Evolutionary conservation across 2,113 vertebrate species (phyloP).

Genomic region (Triplophysa rosa): DNA sequence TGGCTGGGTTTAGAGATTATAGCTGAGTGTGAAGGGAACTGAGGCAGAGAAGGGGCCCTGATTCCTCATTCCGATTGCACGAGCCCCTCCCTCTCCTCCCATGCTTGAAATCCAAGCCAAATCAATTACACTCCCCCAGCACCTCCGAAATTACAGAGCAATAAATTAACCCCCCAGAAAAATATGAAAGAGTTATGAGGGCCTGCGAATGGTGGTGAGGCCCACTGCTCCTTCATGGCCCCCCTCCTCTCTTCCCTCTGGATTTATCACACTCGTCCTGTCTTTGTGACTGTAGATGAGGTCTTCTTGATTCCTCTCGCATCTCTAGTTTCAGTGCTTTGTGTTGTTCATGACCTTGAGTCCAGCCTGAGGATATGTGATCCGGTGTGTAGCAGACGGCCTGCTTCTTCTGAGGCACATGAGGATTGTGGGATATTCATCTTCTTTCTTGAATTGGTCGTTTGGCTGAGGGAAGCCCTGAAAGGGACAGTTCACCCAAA

Average conservation of each 20-base stretch:
- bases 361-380: constrained; percentile 62
- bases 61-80: constrained; percentile 34
- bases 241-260: constrained; percentile 29
- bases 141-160: constrained; percentile 71
- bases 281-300: constrained; percentile 21
- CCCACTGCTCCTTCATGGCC: background rate
- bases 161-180: constrained; percentile 69
- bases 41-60: constrained; percentile 30
- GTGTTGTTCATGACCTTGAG: constrained; percentile 51
- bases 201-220: constrained; percentile 59
- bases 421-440: constrained; percentile 34
- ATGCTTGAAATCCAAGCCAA: constrained; percentile 72
- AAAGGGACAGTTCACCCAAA: background rate
- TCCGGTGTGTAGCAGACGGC: constrained; percentile 63
- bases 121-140: constrained; percentile 67
- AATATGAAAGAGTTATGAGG: constrained; percentile 56
- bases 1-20: constrained; percentile 32
- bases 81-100: constrained; percentile 19
- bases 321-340: constrained; percentile 52
- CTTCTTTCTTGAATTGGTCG: constrained; percentile 25
- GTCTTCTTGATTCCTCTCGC: constrained; percentile 18
- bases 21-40: constrained; percentile 28
- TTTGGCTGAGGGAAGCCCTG: background rate
- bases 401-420: constrained; percentile 37
- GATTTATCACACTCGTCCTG: background rate